Base-by-base conservation (phyloP, 2,888 invertebrate genomes). In the Callimorpha dominula region DNA sequence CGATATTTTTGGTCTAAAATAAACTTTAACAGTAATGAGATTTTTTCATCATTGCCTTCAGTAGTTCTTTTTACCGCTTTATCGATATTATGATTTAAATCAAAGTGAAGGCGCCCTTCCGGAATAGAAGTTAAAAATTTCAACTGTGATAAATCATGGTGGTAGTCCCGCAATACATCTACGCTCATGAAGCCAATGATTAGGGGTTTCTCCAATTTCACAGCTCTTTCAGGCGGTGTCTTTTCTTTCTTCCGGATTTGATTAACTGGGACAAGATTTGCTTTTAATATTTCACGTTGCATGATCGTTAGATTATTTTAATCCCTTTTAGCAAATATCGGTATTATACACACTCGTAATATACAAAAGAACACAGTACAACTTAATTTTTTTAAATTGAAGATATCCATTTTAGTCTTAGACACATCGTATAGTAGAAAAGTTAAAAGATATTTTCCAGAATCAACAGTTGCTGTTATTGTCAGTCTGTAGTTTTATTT, bases 141-240 rank as follows among this genome's bases (percentile, higher is more conserved):
- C 4, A 89, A 71, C 73, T 88, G 87, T 40, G 86, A 84, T 71
- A 89, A 78, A 80, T 89, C 81, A 7, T 78, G 71, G 65, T 79
- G 77, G 72, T 86, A 89, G 49, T 86, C 73, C n/a, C 88, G 78
- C 15, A 50, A 64, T n/a, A 73, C 78, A 83, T 89, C 83, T 15
- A 88, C 87, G 75, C 88, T 88, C 88, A 88, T 88, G 52, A 84
- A 89, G 0, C 88, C 88, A 15, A 85, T 64, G 60, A 87, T 81
- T 14, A 67, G 20, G 2, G 86, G 84, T 75, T 78, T 72, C 40
- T 65, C 42, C 12, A 81, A 15, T 66, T 50, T 68, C 40, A 76
- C 15, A 54, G 14, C n/a, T 63, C 17, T 72, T 15, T 64, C 42
- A 5, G 63, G 40, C 5, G 42, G 70, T 9, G 40, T 52, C 52